Conservation (phyloP, 2,797 vertebrate genomes). For the Halcyon chelicuti region DNA sequence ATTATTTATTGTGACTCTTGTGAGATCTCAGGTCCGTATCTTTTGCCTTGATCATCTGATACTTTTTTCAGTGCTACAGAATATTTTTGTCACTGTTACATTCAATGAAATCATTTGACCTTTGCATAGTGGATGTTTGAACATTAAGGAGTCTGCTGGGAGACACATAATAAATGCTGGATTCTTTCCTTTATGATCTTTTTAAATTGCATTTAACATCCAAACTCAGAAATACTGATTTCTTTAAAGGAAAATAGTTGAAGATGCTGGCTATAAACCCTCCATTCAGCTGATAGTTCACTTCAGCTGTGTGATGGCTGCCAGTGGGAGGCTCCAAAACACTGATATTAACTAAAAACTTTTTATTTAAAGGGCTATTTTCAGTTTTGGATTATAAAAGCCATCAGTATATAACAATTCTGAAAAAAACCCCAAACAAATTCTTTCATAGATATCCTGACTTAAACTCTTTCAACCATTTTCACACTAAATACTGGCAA, state of each 20-base stretch:
- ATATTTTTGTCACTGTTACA: conserved; percentile 28
- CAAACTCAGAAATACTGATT: conserved; percentile 2
- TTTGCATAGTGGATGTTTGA: conserved; percentile 56
- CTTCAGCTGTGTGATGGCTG: conserved; percentile 67
- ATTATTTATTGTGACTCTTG: conserved; percentile 46
- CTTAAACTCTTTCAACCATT: neutral
- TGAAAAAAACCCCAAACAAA: neutral
- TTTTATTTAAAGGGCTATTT: conserved; percentile 44
- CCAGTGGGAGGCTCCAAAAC: conserved; percentile 76
- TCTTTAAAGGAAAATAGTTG: conserved; percentile 32
- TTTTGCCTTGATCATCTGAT: conserved; percentile 14
- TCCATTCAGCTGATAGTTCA: conserved; percentile 24
- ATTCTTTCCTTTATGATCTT: conserved; percentile 51
- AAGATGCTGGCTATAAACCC: conserved; percentile 20
- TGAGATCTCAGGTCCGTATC: neutral
- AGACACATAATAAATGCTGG: conserved; percentile 33
- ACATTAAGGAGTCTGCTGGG: conserved; percentile 63
- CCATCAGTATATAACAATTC: neutral
- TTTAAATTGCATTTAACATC: conserved; percentile 58
- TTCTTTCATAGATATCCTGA: neutral
- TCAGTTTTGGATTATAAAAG: neutral
- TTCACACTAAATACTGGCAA: neutral
- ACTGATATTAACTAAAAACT: conserved; percentile 65
- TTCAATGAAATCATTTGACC: conserved; percentile 63
- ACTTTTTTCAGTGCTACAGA: conserved; percentile 12